Conservation (phyloP, 2,888 invertebrate species). For the Elysia crispata region DNA sequence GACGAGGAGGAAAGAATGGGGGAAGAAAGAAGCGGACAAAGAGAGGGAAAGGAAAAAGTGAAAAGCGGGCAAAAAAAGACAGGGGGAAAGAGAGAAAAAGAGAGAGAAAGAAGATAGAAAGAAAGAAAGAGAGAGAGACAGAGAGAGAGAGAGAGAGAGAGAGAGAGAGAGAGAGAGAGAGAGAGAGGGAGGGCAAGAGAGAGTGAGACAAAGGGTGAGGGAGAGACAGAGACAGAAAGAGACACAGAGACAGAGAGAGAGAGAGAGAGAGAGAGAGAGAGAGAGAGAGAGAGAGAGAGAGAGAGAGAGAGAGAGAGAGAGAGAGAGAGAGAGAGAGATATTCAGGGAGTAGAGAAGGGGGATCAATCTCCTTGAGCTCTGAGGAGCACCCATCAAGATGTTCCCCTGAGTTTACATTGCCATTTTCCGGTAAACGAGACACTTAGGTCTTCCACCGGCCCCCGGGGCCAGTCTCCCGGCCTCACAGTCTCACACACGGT, state of each 20-base stretch:
- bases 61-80: neutral
- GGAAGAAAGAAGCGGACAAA: neutral
- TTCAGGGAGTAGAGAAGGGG: too few relatives aligned
- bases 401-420: too few relatives aligned
- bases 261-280: conserved; percentile 19
- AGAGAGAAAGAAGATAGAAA: neutral
- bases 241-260: neutral
- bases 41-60: neutral
- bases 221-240: neutral
- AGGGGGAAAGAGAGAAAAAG: neutral
- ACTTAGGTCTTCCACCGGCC: too few relatives aligned
- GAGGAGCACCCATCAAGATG: too few relatives aligned
- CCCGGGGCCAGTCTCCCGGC: too few relatives aligned
- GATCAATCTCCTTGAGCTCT: too few relatives aligned
- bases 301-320: neutral
- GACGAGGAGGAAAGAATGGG: neutral
- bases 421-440: too few relatives aligned
- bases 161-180: neutral
- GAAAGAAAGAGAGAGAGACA: conserved; percentile 2
- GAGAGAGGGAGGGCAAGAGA: neutral
- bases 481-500: too few relatives aligned
- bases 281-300: too few relatives aligned
- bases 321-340: neutral
- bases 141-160: neutral
- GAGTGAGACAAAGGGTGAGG: neutral